Evolutionary conservation across 2,888 invertebrate genomes (phyloP), one percentile per base, ranked within the genome.

Genomic region (Cotesia congregata): DNA sequence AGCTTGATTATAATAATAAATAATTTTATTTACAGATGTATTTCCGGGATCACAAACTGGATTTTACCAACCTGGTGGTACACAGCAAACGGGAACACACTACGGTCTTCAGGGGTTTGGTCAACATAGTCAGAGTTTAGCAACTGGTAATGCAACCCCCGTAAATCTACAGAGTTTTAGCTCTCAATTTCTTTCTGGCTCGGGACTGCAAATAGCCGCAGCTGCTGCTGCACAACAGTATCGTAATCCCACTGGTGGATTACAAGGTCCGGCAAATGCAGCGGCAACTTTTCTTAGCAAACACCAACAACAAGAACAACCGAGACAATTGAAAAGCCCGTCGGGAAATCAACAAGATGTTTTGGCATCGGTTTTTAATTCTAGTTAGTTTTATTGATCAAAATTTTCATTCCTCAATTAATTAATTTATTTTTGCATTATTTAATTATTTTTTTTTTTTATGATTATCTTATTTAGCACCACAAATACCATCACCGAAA

Each of bases 191-290:
- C 88, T 93, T 80, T 92, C 92, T 20, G 85, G 86, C 81, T 91
- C 92, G 0, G 92, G 94, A 78, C 91, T 94, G 78, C 92, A 94
- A 84, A 92, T 92, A 88, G 94, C 89, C 83, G 92, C 88, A 83
- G 93, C 93, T 74, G 92, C 92, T 30, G 93, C 93, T 77, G 92
- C 92, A 79, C 93, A 93, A 87, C 93, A 93, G 87, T 93, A 91
- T 88, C 92, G 93, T 76, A 93, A 93, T 84, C 92, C 91, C 0
- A 91, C 92, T 0, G 87, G 88, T 67, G 88, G 88, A 61, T 81
- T 89, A 38, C 88, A 86, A 0, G 89, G 88, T 0, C 89, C 88
- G 1, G 87, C 87, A 1, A 88, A 88, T 72, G 86, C 88, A 1
- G 86, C 88, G 0, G 87, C 87, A 0, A 86, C 87, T 3, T 88